phyloP scores from a whole-genome alignment of 2,888 invertebrate species.

The Gymnoscelis rufifasciata region DNA sequence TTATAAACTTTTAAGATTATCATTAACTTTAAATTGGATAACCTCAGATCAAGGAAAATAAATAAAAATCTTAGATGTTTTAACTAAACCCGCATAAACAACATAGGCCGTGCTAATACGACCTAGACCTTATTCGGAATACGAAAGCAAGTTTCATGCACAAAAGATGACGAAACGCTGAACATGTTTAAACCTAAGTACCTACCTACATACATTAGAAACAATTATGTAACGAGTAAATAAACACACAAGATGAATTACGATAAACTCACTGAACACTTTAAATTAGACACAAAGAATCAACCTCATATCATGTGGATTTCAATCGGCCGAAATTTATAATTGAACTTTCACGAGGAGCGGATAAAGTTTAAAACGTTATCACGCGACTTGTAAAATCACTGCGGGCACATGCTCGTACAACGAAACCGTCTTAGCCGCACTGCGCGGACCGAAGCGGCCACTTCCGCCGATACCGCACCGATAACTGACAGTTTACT shows the following conservation, averaged over 20 bases:
- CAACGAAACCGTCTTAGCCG: no score
- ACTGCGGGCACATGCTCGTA: conserved; percentile 40
- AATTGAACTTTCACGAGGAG: conserved; percentile 74
- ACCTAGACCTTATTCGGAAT: conserved; percentile 21
- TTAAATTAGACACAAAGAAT: conserved; percentile 28
- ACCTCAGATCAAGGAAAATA: no score
- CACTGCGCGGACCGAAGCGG: conserved; percentile 34
- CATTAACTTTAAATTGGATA: no score
- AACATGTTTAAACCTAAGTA: conserved; percentile 38
- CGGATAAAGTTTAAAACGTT: conserved; percentile 47
- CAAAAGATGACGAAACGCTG: conserved; percentile 47
- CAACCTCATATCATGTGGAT: conserved; percentile 49
- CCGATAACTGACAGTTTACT: conserved; percentile 49
- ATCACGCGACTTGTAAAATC: conserved; percentile 56
- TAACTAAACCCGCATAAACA: no score
- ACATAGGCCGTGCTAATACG: no score
- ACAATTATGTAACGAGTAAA: conserved; percentile 23
- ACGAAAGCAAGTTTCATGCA: conserved; percentile 53
- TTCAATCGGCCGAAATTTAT: conserved; percentile 68
- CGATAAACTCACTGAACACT: no score
- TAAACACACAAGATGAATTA: no score
- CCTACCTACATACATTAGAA: conserved; percentile 23
- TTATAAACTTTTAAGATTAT: no score
- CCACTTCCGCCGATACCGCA: conserved; percentile 61
- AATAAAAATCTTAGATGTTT: no score